A percentile compares a stretch with the other conserved stretches of the same genome.
phyloP scores from a whole-genome alignment of 1,140 invertebrate genomes.

The Bombus consobrinus region DNA sequence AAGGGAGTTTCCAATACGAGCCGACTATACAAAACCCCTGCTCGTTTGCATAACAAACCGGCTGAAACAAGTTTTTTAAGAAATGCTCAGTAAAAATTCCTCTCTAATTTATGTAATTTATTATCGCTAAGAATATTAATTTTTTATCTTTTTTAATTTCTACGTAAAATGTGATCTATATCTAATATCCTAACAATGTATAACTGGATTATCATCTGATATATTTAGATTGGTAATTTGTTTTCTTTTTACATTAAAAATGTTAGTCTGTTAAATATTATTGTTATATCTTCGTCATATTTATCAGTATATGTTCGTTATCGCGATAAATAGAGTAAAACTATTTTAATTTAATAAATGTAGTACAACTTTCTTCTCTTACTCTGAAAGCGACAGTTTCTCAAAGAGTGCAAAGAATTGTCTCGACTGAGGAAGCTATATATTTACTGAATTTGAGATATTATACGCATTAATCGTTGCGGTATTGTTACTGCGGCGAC shows the following conservation, averaged over 20 bases:
- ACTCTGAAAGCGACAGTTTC: neutral
- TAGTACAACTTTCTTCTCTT: too few relatives aligned
- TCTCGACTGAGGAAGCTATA: neutral
- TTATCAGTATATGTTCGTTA: too few relatives aligned
- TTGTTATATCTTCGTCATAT: too few relatives aligned
- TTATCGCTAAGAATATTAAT: neutral
- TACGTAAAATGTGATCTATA: neutral
- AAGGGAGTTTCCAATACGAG: conserved; percentile 40
- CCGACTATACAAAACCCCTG: conserved; percentile 18
- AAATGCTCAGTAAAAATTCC: neutral
- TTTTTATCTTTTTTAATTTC: neutral
- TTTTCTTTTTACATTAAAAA: too few relatives aligned
- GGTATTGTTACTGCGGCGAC: neutral
- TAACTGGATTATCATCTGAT: too few relatives aligned
- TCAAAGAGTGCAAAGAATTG: neutral
- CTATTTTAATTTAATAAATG: neutral
- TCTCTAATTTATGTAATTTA: neutral
- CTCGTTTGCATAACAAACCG: conserved; percentile 34
- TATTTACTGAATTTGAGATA: neutral
- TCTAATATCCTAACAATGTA: too few relatives aligned
- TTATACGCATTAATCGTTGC: neutral
- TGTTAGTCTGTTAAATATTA: too few relatives aligned
- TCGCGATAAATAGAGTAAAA: too few relatives aligned
- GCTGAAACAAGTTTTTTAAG: conserved; percentile 20
- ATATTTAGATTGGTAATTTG: too few relatives aligned